Evolutionary conservation across 1,140 invertebrate genomes (phyloP).

Genomic region (Megalopta genalis): DNA sequence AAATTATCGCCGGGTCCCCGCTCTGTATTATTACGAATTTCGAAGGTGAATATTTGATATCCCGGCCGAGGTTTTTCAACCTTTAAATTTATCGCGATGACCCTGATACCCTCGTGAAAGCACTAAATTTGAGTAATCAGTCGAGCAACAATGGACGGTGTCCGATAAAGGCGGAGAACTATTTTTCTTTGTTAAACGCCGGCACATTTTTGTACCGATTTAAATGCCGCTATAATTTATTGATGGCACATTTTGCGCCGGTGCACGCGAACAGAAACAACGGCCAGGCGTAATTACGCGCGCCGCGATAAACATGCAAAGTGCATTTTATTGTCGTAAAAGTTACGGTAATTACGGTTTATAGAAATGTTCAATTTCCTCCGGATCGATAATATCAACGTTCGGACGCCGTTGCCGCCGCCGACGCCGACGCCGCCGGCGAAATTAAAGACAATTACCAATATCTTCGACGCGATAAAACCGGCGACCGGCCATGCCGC

Average conservation of each 20-base stretch:
- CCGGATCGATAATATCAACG: conserved; percentile 45
- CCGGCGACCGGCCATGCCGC: conserved; percentile 1
- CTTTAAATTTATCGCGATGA: not conserved
- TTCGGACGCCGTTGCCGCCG: not conserved
- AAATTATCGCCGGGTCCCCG: too few species aligned
- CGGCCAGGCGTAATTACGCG: conserved; percentile 24
- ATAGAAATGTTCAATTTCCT: conserved; percentile 51
- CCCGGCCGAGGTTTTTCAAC: too few species aligned
- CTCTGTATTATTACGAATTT: too few species aligned
- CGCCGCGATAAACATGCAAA: conserved; percentile 31
- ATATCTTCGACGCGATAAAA: conserved; percentile 27
- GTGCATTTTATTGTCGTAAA: conserved; percentile 33
- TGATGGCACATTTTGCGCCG: not conserved
- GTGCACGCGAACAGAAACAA: not conserved
- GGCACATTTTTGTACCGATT: not conserved
- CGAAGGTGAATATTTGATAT: too few species aligned
- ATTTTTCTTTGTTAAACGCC: not conserved
- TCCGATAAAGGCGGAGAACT: not conserved
- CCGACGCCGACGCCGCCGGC: not conserved
- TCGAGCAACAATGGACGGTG: not conserved
- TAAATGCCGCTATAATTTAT: not conserved
- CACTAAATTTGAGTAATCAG: not conserved
- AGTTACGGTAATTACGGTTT: conserved; percentile 53
- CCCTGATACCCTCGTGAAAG: not conserved
- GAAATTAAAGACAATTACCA: conserved; percentile 52